These are phyloP conservation scores for Chloroceryle amazona DNA, from an alignment of 2,797 vertebrate species.

Conservation along the genomic window DNA sequence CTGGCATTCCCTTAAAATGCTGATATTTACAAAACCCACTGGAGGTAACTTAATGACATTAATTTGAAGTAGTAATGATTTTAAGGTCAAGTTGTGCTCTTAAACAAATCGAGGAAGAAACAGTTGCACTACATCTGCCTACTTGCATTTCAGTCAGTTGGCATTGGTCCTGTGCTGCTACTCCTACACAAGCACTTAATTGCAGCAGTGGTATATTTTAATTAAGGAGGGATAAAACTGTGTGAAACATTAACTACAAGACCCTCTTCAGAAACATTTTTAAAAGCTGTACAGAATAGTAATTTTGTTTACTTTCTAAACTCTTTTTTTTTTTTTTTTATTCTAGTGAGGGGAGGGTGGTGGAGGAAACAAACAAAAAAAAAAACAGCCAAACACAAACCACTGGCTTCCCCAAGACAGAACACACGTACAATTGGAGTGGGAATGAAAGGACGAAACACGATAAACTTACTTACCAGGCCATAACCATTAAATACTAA, in stretches of 20 bases:
- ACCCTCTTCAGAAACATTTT: neutral
- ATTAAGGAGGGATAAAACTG: neutral
- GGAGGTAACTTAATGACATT: conserved; percentile 75
- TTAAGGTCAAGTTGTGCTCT: conserved; percentile 66
- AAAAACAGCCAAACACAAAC: too few species aligned
- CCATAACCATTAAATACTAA: conserved; percentile 87
- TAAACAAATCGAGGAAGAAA: conserved; percentile 54
- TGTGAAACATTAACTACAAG: neutral
- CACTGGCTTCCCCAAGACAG: neutral
- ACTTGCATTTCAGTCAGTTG: conserved; percentile 73
- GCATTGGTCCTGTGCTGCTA: conserved; percentile 34
- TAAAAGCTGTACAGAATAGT: neutral
- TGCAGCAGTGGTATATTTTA: neutral
- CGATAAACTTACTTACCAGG: conserved; percentile 79
- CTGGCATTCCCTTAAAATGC: conserved; percentile 59
- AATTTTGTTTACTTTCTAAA: neutral
- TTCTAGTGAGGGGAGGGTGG: too few species aligned
- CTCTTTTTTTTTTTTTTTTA: too few species aligned
- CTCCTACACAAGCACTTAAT: conserved; percentile 46
- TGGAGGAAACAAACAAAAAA: too few species aligned
- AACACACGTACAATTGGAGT: neutral
- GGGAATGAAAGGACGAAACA: conserved; percentile 35
- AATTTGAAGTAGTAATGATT: conserved; percentile 68
- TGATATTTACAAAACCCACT: conserved; percentile 74
- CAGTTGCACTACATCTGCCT: conserved; percentile 31